These are phyloP conservation scores for Tragelaphus buxtoni DNA, from an alignment of 2,113 vertebrate species.

Conservation along the genomic window DNA sequence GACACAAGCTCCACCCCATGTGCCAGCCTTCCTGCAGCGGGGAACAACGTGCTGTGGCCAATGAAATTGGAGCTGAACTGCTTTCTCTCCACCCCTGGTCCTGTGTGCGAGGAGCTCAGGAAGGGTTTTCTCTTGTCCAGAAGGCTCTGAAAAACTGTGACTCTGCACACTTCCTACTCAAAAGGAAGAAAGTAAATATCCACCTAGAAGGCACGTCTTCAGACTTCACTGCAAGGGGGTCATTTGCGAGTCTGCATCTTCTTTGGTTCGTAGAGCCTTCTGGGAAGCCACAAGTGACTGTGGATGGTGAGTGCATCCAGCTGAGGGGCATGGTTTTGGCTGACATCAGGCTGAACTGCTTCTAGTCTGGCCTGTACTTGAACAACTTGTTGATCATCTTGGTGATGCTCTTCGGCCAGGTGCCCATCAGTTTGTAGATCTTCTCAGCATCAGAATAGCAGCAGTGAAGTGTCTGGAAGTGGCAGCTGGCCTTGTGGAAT, in stretches of 20 bases:
- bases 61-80: background rate
- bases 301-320: background rate
- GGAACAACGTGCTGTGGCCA: background rate
- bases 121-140: background rate
- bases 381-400: background rate
- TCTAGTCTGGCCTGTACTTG: background rate
- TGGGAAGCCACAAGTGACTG: background rate
- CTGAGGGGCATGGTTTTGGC: background rate
- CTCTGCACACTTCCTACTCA: background rate
- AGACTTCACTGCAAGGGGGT: too few species aligned
- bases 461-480: background rate
- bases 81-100: background rate
- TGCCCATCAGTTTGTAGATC: background rate
- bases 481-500: background rate
- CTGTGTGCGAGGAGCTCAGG: background rate
- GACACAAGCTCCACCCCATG: background rate
- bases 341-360: background rate
- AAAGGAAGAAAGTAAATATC: background rate
- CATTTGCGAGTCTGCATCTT: background rate
- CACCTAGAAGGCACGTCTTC: background rate
- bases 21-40: background rate
- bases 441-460: background rate
- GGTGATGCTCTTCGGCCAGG: background rate
- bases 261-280: background rate
- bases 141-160: background rate